Percentiles rank a stretch among this genome's conserved stretches.
phyloP scores from a whole-genome alignment of 2,113 vertebrate species.

The Cyprinus carpio region DNA sequence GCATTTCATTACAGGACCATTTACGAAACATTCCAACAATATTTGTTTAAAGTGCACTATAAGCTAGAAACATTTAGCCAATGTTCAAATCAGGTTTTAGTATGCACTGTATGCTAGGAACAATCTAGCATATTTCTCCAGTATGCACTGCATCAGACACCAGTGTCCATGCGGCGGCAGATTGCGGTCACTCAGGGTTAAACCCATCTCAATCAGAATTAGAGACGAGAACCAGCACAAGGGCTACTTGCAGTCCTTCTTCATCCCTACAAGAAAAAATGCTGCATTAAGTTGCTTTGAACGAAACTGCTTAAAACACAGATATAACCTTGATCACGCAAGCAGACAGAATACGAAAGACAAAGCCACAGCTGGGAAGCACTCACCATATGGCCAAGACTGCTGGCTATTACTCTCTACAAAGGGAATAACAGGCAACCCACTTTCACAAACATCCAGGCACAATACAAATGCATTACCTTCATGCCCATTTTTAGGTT shows the following conservation, averaged over 20 bases:
- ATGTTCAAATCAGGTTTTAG: neutral
- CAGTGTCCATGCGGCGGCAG: neutral
- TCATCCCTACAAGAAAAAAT: neutral
- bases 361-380: constrained; percentile 24
- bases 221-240: neutral
- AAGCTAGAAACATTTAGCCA: neutral
- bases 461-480: constrained; percentile 5
- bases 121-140: constrained; percentile 7
- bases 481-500: constrained; percentile 6
- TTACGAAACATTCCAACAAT: neutral
- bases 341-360: neutral
- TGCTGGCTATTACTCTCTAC: constrained; percentile 29
- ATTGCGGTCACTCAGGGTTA: constrained; percentile 16
- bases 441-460: constrained; percentile 3
- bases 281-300: neutral
- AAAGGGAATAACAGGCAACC: constrained; percentile 17
- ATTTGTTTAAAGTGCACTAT: neutral
- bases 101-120: neutral
- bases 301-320: constrained; percentile 21
- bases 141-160: constrained; percentile 5
- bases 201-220: constrained; percentile 27
- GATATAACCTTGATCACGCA: constrained; percentile 4
- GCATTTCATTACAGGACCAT: neutral
- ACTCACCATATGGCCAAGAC: constrained; percentile 25
- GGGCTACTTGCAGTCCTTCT: neutral